Conservation (phyloP, 1,140 invertebrate genomes). For the Drosophila miranda region DNA sequence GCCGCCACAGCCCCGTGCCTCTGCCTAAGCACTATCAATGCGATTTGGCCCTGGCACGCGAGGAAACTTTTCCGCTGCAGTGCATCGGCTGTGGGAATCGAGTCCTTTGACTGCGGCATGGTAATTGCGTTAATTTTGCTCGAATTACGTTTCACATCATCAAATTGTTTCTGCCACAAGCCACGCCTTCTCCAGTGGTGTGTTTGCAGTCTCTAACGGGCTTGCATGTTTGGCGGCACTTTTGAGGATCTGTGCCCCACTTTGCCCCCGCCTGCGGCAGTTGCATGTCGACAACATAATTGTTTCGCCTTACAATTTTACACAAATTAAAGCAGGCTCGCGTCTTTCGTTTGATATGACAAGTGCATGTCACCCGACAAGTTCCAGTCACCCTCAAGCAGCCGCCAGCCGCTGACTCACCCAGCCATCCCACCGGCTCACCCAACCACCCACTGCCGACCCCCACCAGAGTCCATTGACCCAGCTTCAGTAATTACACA, state of each 20-base stretch:
- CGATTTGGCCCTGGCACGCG: constrained; percentile 62
- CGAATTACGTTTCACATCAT: constrained; percentile 59
- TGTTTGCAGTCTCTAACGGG: not conserved
- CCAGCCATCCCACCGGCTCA: not conserved
- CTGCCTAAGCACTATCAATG: constrained; percentile 53
- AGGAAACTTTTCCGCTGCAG: constrained; percentile 40
- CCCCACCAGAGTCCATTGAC: not conserved
- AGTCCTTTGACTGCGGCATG: constrained; percentile 55
- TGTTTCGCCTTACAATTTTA: constrained; percentile 60
- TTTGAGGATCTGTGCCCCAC: constrained; percentile 32
- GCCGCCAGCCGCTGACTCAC: not conserved
- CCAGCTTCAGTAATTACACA: not conserved
- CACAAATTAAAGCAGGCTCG: constrained; percentile 49
- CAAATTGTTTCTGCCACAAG: constrained; percentile 54
- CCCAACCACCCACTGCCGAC: not conserved
- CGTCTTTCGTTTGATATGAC: constrained; percentile 35
- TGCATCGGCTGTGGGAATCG: constrained; percentile 46
- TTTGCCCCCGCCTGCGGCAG: not conserved
- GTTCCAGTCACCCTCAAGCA: constrained; percentile 7
- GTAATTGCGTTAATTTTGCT: constrained; percentile 78
- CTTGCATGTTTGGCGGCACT: constrained; percentile 71
- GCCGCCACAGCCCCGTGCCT: constrained; percentile 1
- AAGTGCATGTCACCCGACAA: constrained; percentile 37
- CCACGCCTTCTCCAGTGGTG: constrained; percentile 18
- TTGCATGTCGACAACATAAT: constrained; percentile 75